Evolutionary conservation across 2,797 vertebrate species (phyloP).

Genomic region (Pangasius djambal): DNA sequence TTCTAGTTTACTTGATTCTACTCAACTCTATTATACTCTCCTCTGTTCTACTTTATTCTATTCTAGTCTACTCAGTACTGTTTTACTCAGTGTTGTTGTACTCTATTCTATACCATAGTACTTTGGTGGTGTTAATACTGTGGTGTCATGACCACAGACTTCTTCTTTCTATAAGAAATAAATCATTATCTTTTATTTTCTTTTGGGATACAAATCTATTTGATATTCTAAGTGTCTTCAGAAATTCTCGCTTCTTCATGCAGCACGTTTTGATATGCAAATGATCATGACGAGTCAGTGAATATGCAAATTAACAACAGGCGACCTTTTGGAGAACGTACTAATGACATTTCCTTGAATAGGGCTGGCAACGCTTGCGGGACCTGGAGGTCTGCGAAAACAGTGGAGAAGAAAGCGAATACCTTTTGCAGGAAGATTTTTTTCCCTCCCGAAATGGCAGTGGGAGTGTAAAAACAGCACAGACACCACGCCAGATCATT

Average conservation of each 20-base stretch:
- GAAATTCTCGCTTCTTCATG: neutral
- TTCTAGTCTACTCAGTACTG: neutral
- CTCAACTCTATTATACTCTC: neutral
- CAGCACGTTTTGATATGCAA: too few species aligned
- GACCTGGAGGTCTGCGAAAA: neutral
- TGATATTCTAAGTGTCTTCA: neutral
- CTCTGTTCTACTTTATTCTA: neutral
- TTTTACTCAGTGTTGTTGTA: neutral
- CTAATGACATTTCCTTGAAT: neutral
- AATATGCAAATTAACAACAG: neutral
- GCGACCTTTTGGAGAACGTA: neutral
- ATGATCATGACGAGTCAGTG: neutral
- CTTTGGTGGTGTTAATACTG: neutral
- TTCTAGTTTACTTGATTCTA: neutral
- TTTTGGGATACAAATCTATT: neutral
- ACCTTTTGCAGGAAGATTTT: neutral
- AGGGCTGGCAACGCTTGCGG: neutral
- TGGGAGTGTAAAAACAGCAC: neutral
- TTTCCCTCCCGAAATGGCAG: neutral
- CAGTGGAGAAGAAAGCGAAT: neutral
- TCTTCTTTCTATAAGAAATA: neutral
- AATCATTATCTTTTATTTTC: neutral
- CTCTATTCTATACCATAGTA: neutral
- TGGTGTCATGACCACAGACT: neutral
- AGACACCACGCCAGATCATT: neutral